Conservation (phyloP, 2,113 vertebrate genomes). For the Anser cygnoides region DNA sequence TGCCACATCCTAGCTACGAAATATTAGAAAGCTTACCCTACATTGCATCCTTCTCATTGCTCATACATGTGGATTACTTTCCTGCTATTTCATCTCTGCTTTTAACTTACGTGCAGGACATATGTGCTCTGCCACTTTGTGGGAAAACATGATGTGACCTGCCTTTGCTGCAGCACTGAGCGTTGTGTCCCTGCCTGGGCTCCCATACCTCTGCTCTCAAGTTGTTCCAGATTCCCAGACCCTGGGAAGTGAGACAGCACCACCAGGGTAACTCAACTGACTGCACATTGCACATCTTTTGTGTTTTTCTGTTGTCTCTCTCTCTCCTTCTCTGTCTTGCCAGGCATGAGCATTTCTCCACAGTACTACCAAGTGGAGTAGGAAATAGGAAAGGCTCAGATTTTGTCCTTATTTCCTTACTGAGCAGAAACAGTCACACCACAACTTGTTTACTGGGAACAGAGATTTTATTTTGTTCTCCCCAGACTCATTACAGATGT, state of each 20-base stretch:
- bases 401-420: not conserved
- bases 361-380: not conserved
- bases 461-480: not conserved
- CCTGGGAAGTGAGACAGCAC: not conserved
- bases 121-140: accelerated
- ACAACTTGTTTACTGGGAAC: not conserved
- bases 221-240: not conserved
- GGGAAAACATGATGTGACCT: accelerated
- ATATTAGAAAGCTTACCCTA: not conserved
- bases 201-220: not conserved
- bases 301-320: not conserved
- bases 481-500: not conserved
- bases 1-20: not conserved
- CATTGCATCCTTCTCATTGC: not conserved
- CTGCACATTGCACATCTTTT: not conserved
- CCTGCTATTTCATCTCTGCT: not conserved
- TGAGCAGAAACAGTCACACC: not conserved
- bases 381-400: not conserved
- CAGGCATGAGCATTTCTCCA: not conserved
- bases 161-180: accelerated
- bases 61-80: not conserved
- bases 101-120: accelerated
- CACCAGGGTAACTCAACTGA: not conserved
- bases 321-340: not conserved
- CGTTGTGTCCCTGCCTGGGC: not conserved